These are phyloP conservation scores for Linnaemya tessellans DNA, from an alignment of 2,888 invertebrate species.

Conservation along the genomic window DNA sequence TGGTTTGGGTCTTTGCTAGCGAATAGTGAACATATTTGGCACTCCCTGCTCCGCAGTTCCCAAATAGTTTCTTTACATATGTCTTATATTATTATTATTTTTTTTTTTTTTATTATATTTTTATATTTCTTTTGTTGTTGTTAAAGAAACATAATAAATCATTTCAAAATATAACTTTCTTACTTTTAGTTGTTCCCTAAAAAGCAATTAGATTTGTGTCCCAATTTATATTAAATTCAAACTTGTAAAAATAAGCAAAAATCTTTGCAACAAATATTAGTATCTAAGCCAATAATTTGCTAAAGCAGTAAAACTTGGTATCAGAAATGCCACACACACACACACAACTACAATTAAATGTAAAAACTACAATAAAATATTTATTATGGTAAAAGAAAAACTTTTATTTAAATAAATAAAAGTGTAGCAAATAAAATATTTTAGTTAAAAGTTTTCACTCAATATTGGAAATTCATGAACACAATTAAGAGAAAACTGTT, in stretches of 20 bases:
- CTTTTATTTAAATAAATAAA: constrained; percentile 6
- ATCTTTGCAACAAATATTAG: not conserved
- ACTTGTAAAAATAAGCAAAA: not conserved
- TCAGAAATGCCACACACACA: not conserved
- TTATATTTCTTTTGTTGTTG: too few species aligned
- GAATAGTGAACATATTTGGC: too few species aligned
- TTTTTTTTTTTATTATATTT: too few species aligned
- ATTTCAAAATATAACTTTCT: not conserved
- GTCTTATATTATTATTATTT: too few species aligned
- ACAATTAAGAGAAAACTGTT: constrained; percentile 36
- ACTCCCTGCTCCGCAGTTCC: too few species aligned
- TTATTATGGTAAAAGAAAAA: not conserved
- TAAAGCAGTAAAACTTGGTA: not conserved
- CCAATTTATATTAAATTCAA: not conserved
- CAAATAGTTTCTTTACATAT: too few species aligned
- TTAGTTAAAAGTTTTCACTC: constrained; percentile 23
- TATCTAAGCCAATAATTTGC: not conserved
- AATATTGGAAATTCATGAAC: constrained; percentile 35
- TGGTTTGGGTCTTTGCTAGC: too few species aligned
- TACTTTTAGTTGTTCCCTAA: not conserved
- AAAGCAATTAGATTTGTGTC: not conserved
- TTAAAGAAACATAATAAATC: too few species aligned
- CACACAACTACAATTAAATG: constrained; percentile 3
- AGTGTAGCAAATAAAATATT: not conserved
- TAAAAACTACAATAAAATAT: constrained; percentile 4